Evolutionary conservation across 2,797 vertebrate genomes (phyloP).

Genomic region (Urocyon cinereoargenteus): DNA sequence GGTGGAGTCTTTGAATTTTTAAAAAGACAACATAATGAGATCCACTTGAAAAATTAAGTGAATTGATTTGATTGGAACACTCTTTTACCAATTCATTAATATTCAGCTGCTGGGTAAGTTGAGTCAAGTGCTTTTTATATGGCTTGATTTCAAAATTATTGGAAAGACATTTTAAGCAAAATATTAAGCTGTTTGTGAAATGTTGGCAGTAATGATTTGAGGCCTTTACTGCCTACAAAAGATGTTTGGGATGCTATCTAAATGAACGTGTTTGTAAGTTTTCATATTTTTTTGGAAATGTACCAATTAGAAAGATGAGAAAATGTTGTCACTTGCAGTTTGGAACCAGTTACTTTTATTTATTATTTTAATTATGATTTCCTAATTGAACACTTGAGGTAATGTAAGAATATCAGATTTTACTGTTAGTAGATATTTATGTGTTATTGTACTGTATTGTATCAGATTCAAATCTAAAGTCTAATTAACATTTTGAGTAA

Average conservation of each 20-base stretch:
- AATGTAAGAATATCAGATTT: constrained; percentile 41
- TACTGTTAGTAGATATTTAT: background rate
- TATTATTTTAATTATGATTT: constrained; percentile 7
- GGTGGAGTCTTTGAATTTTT: constrained; percentile 82
- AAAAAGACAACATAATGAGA: constrained; percentile 82
- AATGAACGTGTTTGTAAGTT: constrained; percentile 26
- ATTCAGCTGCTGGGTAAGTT: constrained; percentile 85
- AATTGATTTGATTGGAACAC: constrained; percentile 85
- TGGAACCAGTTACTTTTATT: constrained; percentile 35
- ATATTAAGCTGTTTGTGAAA: constrained; percentile 59
- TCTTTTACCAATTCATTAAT: constrained; percentile 80
- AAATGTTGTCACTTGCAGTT: constrained; percentile 7
- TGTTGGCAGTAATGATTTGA: constrained; percentile 22
- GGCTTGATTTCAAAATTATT: constrained; percentile 49
- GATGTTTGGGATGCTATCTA: background rate
- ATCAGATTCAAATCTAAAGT: constrained; percentile 1
- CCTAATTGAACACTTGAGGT: background rate
- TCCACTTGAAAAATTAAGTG: constrained; percentile 85
- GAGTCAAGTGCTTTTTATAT: constrained; percentile 22
- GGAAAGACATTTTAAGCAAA: background rate
- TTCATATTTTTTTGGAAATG: constrained; percentile 8
- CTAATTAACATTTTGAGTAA: background rate
- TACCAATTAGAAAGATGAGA: background rate
- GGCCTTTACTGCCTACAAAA: background rate
- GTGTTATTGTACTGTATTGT: background rate